Evolutionary conservation across 2,888 invertebrate species (phyloP).

Genomic region (Trissoscelio sp.): DNA sequence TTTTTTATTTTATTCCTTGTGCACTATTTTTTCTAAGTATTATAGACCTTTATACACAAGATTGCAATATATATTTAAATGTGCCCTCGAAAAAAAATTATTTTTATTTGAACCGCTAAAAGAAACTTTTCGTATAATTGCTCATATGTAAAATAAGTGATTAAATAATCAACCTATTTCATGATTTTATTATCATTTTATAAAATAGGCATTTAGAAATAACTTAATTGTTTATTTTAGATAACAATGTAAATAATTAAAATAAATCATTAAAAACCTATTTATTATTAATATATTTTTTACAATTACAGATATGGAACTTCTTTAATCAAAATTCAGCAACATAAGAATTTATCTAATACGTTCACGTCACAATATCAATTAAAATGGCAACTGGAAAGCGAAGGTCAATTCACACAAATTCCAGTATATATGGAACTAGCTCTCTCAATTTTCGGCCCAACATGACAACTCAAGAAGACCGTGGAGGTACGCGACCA

Average conservation of each 20-base stretch:
- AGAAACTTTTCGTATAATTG: no score
- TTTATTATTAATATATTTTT: not conserved
- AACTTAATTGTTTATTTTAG: no score
- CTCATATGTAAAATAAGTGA: no score
- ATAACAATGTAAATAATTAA: not conserved
- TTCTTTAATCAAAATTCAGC: not conserved
- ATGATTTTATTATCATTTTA: no score
- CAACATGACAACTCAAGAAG: conserved; percentile 83
- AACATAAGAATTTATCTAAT: not conserved
- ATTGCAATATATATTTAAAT: no score
- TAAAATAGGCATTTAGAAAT: no score
- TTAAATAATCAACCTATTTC: no score
- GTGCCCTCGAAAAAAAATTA: no score
- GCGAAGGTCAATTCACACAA: conserved; percentile 50
- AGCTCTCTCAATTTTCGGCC: conserved; percentile 50
- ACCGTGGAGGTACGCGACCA: conserved; percentile 90
- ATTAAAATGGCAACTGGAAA: conserved; percentile 61
- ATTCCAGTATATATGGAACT: conserved; percentile 32
- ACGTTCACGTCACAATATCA: not conserved
- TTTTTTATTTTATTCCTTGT: no score
- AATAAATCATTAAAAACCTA: not conserved
- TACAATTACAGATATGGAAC: not conserved
- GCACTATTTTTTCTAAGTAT: no score
- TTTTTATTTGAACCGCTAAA: no score
- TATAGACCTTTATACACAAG: no score